Evolutionary conservation across 1,140 invertebrate species (phyloP), one percentile per base, ranked within the genome.

Genomic region (Zaprionus ornatus): DNA sequence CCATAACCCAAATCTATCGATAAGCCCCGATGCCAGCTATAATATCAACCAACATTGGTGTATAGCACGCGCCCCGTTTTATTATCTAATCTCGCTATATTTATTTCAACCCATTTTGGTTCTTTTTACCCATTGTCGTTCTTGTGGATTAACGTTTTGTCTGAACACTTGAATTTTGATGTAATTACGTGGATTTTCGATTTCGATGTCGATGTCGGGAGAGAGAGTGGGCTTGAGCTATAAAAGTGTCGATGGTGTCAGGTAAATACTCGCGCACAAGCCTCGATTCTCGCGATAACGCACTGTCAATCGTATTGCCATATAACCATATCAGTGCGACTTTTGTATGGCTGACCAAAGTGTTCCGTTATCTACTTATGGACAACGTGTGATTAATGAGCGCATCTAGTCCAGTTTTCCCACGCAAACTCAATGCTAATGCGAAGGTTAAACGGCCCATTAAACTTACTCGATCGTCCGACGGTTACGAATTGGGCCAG

Each of bases 171-270:
- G 45, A 66, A 54, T 37, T 73, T 73, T 68, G 71, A 61, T 62
- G 48, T 56, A 69, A 74, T 69, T 74, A 69, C 72, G 50, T 62
- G 65, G 60, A 48, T 74, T 74, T 69, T 74, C 21, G 65, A 74
- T 69, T 69, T 69, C 15, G 7, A 17, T n/a, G 7, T 69, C 15
- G 7, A 17, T n/a, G 7, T n/a, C 15, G 40, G n/a, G n/a, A 42
- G 40, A 42, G 23, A 40, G 12, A 3, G n/a, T 12, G 9, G 19
- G 45, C 29, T 32, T 10, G 29, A 17, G 65, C 21, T 15, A 69
- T 62, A 74, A 68, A 74, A 61, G 9, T 61, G 71, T 74, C 71
- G 19, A 65, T 40, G 13, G 29, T 66, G 52, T 57, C 29, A 25
- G 40, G 29, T 56, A 66, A 57, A 57, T 42, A 37, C 23, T 15